These are phyloP conservation scores for Trisateles emortualis DNA, from an alignment of 2,888 invertebrate genomes.

Conservation along the genomic window DNA sequence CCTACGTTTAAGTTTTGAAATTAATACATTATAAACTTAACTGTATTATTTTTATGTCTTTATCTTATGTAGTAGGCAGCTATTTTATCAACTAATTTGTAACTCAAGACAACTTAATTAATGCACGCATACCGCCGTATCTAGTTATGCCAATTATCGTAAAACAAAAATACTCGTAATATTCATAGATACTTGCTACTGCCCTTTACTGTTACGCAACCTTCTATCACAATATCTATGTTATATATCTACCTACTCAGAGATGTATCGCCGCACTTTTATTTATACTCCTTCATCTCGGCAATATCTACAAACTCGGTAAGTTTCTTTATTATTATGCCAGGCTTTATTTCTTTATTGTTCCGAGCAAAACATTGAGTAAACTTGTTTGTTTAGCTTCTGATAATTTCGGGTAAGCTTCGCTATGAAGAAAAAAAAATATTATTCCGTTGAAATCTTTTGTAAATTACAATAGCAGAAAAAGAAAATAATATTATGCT, in stretches of 20 bases:
- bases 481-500: background rate
- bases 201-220: conserved; percentile 25
- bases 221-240: conserved; percentile 30
- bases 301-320: conserved; percentile 50
- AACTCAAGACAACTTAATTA: background rate
- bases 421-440: conserved; percentile 17
- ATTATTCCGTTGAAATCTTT: background rate
- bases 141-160: background rate
- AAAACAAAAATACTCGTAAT: conserved; percentile 9
- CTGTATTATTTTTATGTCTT: too few species aligned
- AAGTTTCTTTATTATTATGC: conserved; percentile 54
- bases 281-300: conserved; percentile 50
- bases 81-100: too few species aligned
- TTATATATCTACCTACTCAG: conserved; percentile 10
- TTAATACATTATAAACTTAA: too few species aligned
- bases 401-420: conserved; percentile 32
- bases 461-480: background rate
- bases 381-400: conserved; percentile 46
- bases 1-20: too few species aligned
- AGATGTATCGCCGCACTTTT: conserved; percentile 41
- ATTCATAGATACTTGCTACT: conserved; percentile 9
- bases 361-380: conserved; percentile 44
- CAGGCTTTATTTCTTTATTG: conserved; percentile 51
- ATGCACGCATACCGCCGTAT: background rate
- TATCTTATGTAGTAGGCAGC: too few species aligned